Conservation (phyloP, 2,888 invertebrate genomes). For the Copidosoma aretas region DNA sequence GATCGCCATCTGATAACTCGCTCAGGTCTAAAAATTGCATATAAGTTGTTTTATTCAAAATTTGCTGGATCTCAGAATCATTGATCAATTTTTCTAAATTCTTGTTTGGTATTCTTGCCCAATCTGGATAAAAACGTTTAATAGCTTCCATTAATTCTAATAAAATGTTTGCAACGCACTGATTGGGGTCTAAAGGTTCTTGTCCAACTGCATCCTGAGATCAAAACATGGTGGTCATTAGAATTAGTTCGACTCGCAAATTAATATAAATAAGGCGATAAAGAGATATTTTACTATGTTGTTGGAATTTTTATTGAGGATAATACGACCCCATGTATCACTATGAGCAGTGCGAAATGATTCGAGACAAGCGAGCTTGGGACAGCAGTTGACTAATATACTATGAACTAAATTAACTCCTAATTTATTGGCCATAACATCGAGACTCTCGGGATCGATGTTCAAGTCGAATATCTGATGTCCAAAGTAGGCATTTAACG, state of each 20-base stretch:
- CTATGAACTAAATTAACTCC: conserved; percentile 79
- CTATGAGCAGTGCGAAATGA: conserved; percentile 18
- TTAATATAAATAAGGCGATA: background rate
- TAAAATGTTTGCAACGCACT: conserved; percentile 53
- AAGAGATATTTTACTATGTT: background rate
- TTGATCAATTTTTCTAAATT: conserved; percentile 42
- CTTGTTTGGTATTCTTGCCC: conserved; percentile 36
- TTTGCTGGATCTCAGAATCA: conserved; percentile 43
- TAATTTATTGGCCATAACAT: conserved; percentile 72
- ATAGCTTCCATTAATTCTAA: conserved; percentile 49
- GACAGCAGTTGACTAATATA: conserved; percentile 76
- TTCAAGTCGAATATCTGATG: conserved; percentile 70
- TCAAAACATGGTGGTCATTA: background rate
- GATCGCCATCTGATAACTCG: conserved; percentile 55
- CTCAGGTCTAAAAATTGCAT: conserved; percentile 53
- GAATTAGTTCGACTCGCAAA: background rate
- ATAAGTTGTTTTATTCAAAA: conserved; percentile 51
- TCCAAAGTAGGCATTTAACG: conserved; percentile 54
- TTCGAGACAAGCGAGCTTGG: conserved; percentile 64
- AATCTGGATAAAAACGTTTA: conserved; percentile 31
- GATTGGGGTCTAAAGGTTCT: conserved; percentile 49
- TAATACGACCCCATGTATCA: conserved; percentile 48
- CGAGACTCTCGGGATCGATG: conserved; percentile 73
- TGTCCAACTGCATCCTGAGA: conserved; percentile 16
- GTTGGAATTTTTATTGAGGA: conserved; percentile 57